Evolutionary conservation across 2,797 vertebrate species (phyloP).

Genomic region (Silurus aristotelis): DNA sequence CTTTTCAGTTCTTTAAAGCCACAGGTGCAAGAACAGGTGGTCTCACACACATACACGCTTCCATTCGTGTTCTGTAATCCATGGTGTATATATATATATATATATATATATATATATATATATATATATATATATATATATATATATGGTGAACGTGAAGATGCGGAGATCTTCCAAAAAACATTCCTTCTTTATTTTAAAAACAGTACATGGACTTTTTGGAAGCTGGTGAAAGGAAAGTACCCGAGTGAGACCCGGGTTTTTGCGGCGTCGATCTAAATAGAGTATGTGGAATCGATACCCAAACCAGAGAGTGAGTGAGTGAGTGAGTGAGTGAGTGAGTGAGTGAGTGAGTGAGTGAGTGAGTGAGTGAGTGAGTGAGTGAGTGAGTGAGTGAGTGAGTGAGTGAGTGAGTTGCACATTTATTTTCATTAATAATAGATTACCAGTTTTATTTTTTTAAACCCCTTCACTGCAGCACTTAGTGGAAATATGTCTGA

Average conservation of each 20-base stretch:
- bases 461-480: slow-evolving; percentile 63
- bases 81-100: not conserved
- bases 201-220: not conserved
- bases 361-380: slow-evolving; percentile 69
- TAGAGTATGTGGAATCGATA: slow-evolving; percentile 75
- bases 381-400: slow-evolving; percentile 41
- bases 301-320: slow-evolving; percentile 64
- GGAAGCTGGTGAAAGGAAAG: not conserved
- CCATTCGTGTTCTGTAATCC: slow-evolving; percentile 29
- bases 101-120: too few species aligned
- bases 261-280: slow-evolving; percentile 61
- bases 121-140: not conserved
- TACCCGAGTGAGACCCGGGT: not conserved
- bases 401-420: slow-evolving; percentile 64
- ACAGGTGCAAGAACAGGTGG: slow-evolving; percentile 49
- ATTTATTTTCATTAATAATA: slow-evolving; percentile 82
- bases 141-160: not conserved
- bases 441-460: slow-evolving; percentile 65
- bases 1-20: slow-evolving; percentile 50
- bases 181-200: not conserved
- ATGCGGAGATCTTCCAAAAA: not conserved
- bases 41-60: slow-evolving; percentile 35
- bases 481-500: slow-evolving; percentile 75
- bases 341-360: slow-evolving; percentile 55
- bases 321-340: slow-evolving; percentile 58